phyloP scores from a whole-genome alignment of 2,113 vertebrate species.

The Laterallus jamaicensis region DNA sequence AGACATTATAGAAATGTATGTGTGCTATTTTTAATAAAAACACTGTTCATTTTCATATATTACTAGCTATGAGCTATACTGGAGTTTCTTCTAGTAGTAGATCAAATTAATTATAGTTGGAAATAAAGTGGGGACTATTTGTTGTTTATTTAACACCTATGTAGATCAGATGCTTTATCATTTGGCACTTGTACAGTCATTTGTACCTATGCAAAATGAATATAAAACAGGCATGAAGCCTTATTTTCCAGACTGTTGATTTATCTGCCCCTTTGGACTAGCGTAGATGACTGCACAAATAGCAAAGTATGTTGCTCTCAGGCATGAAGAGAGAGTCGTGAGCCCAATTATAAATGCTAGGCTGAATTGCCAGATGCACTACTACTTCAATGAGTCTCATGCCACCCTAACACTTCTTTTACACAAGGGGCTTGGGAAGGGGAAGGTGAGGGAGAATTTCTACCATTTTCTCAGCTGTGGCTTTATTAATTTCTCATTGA shows the following conservation, averaged over 20 bases:
- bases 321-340: not conserved
- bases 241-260: not conserved
- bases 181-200: not conserved
- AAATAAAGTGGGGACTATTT: not conserved
- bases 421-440: not conserved
- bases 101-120: not conserved
- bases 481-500: not conserved
- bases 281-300: not conserved
- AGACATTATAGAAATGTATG: not conserved
- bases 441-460: not conserved
- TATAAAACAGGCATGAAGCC: not conserved
- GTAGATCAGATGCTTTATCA: not conserved
- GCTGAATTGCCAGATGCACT: not conserved
- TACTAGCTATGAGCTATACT: not conserved
- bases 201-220: conserved; percentile 7
- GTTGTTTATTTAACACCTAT: conserved; percentile 16
- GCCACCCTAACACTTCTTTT: not conserved
- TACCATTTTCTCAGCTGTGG: not conserved
- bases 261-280: not conserved
- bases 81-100: not conserved
- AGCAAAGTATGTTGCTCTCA: not conserved
- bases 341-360: not conserved
- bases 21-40: not conserved
- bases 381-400: not conserved
- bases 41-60: not conserved